Evolutionary conservation across 2,113 vertebrate genomes (phyloP).

Genomic region (rabbit (Oryctolagus cuniculus)): mOryCun1.1 NC_091434.1:85932501-85933000

Average conservation of each 20-base stretch:
- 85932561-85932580: not conserved
- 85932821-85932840: not conserved
- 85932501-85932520: not conserved
- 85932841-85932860: not conserved
- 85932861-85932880: not conserved
- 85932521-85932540: not conserved
- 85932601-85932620: not conserved
- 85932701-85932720: not conserved
- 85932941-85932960: not conserved
- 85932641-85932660: not conserved
- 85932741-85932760: not conserved
- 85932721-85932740: not conserved
- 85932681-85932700: not conserved
- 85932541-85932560: not conserved
- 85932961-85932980: conserved; percentile 34
- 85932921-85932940: not conserved
- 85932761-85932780: not conserved
- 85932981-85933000: not conserved
- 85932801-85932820: not conserved
- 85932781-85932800: not conserved
- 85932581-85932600: not conserved
- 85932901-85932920: not conserved
- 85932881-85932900: not conserved
- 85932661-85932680: not conserved
- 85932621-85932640: not conserved